These are phyloP conservation scores for Argopecten irradians DNA, from an alignment of 1,140 invertebrate species.

Conservation along the genomic window DNA sequence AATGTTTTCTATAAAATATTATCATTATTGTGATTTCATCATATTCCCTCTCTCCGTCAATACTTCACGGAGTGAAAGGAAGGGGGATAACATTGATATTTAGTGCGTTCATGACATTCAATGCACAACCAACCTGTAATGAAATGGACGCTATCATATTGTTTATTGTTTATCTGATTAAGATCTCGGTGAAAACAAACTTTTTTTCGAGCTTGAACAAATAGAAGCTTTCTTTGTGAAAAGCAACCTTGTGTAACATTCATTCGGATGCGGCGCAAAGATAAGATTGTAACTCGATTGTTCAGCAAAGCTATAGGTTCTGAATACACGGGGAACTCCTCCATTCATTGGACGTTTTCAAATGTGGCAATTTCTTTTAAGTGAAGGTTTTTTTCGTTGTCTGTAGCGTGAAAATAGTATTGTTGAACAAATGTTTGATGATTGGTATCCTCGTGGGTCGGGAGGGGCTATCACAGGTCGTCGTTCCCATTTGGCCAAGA, in stretches of 20 bases:
- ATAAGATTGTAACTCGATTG: background rate
- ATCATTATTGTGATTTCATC: too few species aligned
- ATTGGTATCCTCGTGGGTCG: background rate
- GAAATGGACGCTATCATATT: too few species aligned
- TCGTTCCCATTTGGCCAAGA: background rate
- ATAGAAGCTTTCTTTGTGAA: conserved; percentile 6
- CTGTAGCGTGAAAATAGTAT: background rate
- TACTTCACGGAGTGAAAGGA: too few species aligned
- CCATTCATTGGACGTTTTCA: background rate
- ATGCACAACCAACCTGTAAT: too few species aligned
- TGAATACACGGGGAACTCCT: background rate
- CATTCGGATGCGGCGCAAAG: background rate
- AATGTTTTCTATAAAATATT: too few species aligned
- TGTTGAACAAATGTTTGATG: background rate
- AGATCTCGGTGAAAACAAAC: background rate
- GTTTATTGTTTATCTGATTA: background rate
- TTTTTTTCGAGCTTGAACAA: background rate
- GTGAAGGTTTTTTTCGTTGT: background rate
- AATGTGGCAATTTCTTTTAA: conserved; percentile 15
- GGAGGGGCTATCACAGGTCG: background rate
- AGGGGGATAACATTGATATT: too few species aligned
- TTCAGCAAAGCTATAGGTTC: background rate
- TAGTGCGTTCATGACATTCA: too few species aligned
- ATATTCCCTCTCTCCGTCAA: too few species aligned
- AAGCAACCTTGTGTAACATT: conserved; percentile 9